These are phyloP conservation scores for Gymnocypris eckloni DNA, from an alignment of 2,797 vertebrate genomes.

Conservation along the genomic window DNA sequence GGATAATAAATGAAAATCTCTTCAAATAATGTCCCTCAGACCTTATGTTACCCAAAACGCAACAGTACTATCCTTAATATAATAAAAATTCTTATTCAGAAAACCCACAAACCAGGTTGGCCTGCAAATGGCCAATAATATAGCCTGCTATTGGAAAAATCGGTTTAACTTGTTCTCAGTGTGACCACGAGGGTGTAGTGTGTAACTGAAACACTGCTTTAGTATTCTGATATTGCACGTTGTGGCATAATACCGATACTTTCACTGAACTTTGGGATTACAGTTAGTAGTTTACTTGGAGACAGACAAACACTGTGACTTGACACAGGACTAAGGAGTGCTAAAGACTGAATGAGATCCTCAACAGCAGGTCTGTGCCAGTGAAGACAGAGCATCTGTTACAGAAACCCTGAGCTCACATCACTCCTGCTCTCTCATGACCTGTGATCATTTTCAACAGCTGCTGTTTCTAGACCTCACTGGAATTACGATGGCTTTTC, in stretches of 20 bases:
- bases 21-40: not conserved
- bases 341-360: not conserved
- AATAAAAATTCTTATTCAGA: not conserved
- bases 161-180: not conserved
- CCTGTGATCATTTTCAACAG: slow-evolving; percentile 36
- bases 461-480: slow-evolving; percentile 31
- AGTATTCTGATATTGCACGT: not conserved
- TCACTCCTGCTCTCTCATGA: slow-evolving; percentile 19
- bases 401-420: not conserved
- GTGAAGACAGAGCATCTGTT: slow-evolving; percentile 33
- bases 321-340: slow-evolving; percentile 17
- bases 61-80: not conserved
- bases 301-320: slow-evolving; percentile 10
- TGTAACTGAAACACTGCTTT: not conserved
- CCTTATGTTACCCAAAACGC: not conserved
- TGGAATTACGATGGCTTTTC: not conserved
- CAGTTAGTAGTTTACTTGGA: slow-evolving; percentile 12
- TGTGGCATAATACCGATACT: not conserved
- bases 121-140: not conserved
- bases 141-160: not conserved
- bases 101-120: not conserved
- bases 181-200: slow-evolving; percentile 52
- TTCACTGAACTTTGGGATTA: not conserved
- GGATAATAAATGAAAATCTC: not conserved
- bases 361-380: slow-evolving; percentile 20